Evolutionary conservation across 2,113 vertebrate genomes (phyloP).

Genomic region (Acinonyx jubatus): DNA sequence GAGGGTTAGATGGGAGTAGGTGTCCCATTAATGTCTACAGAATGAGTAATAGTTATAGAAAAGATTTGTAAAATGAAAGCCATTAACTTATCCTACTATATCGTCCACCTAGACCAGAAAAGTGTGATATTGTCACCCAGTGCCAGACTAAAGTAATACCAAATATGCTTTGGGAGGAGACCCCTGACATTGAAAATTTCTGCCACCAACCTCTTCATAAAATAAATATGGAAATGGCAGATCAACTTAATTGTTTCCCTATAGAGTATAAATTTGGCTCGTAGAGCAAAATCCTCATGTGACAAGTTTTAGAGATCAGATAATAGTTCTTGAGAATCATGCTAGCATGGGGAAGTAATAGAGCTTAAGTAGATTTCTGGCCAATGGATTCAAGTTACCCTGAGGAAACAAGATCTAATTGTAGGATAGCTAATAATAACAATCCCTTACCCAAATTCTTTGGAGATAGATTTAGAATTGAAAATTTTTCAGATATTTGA

Average conservation of each 20-base stretch:
- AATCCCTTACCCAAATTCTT: background rate
- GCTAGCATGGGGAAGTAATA: background rate
- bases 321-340: background rate
- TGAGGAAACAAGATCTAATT: background rate
- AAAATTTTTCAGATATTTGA: constrained; percentile 3
- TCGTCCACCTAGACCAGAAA: background rate
- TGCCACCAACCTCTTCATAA: constrained; percentile 29
- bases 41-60: background rate
- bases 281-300: background rate
- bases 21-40: background rate
- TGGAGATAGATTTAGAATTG: background rate
- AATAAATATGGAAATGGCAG: constrained; percentile 32
- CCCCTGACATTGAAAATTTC: background rate
- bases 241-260: background rate
- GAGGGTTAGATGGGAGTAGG: background rate
- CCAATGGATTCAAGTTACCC: constrained; percentile 7
- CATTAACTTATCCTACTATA: constrained; percentile 21
- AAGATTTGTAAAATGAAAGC: constrained; percentile 32
- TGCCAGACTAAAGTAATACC: background rate
- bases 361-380: background rate
- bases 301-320: background rate
- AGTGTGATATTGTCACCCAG: background rate
- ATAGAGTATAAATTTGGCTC: background rate
- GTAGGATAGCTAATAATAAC: background rate
- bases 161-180: background rate